Evolutionary conservation across 2,113 vertebrate genomes (phyloP).

Genomic region (Tupaia chinensis): DNA sequence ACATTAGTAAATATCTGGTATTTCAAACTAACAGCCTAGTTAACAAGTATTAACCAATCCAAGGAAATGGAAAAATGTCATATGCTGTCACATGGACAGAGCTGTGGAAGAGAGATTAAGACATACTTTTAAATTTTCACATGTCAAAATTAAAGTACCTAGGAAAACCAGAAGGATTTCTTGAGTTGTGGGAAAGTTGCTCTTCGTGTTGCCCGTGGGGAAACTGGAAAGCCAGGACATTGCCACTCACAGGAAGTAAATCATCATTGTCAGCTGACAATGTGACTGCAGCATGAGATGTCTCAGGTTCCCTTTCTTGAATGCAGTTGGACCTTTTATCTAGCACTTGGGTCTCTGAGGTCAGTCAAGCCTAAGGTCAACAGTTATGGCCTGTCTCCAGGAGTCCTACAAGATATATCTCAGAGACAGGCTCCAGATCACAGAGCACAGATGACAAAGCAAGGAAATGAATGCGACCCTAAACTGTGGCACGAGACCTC

Average conservation of each 20-base stretch:
- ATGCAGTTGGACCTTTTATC: background rate
- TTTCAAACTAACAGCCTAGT: background rate
- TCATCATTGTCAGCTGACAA: background rate
- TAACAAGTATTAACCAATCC: background rate
- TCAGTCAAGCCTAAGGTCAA: background rate
- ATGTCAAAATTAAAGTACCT: background rate
- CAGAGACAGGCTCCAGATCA: background rate
- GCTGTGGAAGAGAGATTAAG: background rate
- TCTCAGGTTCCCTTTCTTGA: background rate
- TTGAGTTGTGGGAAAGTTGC: background rate
- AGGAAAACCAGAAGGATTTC: background rate
- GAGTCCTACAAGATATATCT: background rate
- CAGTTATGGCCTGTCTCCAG: background rate
- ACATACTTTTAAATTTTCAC: background rate
- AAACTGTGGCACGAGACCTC: background rate
- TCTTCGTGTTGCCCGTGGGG: background rate
- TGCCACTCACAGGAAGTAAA: background rate
- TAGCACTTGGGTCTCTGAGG: background rate
- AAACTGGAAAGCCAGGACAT: background rate
- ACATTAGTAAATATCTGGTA: background rate
- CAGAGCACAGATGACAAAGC: background rate
- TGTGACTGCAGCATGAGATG: background rate
- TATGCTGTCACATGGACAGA: background rate
- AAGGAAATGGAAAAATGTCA: background rate
- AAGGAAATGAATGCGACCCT: background rate